Evolutionary conservation across 2,888 invertebrate species (phyloP), one percentile per base, ranked within the genome.

Genomic region (Volucella inflata): DNA sequence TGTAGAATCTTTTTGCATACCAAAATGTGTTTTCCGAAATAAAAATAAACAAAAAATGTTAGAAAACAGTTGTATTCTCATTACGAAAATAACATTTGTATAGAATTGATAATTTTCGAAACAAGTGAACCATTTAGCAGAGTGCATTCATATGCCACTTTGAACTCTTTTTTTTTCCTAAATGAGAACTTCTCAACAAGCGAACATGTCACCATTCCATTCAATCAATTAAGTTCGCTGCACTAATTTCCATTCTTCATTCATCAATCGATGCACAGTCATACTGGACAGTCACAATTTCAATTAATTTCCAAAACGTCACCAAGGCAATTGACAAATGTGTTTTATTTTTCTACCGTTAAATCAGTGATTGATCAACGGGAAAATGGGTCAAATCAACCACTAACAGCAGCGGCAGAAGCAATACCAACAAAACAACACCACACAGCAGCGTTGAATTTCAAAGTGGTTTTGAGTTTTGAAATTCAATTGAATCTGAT

Each of bases 401-500:
- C 30, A 6, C 6, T 30, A 30, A 30, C 30, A 30, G 30, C 30
- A 68, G 30, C 14, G 9, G 44, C 44, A 42, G n/a, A 1, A 9
- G 2, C 21, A 21, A 21, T 4, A 21, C 0, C 21, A 30, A 30
- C 30, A 30, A 30, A 3, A 30, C 30, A 3, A 30, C 30, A 30
- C 30, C 30, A 30, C 30, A 30, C 30, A 4, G 6, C 30, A 30
- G 30, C 4, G 30, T 30, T 30, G 30, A 30, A 6, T 30, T 6
- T 30, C 30, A 30, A 6, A 30, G 6, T 30, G 6, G 6, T 30
- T 30, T 30, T 68, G 53, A 12, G 40, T 14, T 42, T 53, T 12
- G n/a, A 53, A 51, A 67, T 53, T 67, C 42, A 53, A 67, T 67
- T 68, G 44, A 44, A 68, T 44, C 10, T 55, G 67, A 68, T 68